Base-by-base conservation (phyloP, 1,140 invertebrate species). In the Araneus ventricosus region DNA sequence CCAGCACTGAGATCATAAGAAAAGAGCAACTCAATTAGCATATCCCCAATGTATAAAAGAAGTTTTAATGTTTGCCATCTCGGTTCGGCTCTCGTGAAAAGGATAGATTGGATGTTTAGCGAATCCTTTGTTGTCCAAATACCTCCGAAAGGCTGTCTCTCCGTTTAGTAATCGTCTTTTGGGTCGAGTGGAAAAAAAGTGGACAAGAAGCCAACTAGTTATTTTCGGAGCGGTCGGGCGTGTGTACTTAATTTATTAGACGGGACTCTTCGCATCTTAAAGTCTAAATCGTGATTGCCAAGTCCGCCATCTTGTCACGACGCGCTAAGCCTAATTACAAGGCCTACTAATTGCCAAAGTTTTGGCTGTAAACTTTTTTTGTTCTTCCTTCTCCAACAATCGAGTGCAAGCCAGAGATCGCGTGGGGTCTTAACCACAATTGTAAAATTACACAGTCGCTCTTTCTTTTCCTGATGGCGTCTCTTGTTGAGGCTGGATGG, bases 141-240 rank as follows among this genome's bases (percentile, higher is more conserved):
- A n/a, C 63, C 6, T 6, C n/a, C 27, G 63, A 67, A n/a, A 27
- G 27, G 63, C 4, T 27, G 63, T n/a, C 24, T 75, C 24, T 27
- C 24, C 63, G 34, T 75, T 75, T 75, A 75, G 86, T 75, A 75
- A 75, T 75, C 30, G 10, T 52, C 70, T 75, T 75, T 75, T 75
- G 30, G 30, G 70, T 67, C n/a, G 80, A 84, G 24, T 30, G 39
- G 22, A 17, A 7, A 22, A 30, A 14, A 52, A 84, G 39, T 84
- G 45, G 92, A 96, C 96, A 94, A 95, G 95, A 75, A 95, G 95
- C n/a, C 94, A 94, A 90, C 94, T 95, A 75, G 70, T 75, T 75
- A 75, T 75, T 75, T 75, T 75, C 70, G 30, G 30, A 75, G 70
- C 70, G 30, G 30, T 75, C 70, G 70, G 70, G 70, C 88, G 63